phyloP scores from a whole-genome alignment of 2,888 invertebrate species.

The Hetaerina titia region DNA sequence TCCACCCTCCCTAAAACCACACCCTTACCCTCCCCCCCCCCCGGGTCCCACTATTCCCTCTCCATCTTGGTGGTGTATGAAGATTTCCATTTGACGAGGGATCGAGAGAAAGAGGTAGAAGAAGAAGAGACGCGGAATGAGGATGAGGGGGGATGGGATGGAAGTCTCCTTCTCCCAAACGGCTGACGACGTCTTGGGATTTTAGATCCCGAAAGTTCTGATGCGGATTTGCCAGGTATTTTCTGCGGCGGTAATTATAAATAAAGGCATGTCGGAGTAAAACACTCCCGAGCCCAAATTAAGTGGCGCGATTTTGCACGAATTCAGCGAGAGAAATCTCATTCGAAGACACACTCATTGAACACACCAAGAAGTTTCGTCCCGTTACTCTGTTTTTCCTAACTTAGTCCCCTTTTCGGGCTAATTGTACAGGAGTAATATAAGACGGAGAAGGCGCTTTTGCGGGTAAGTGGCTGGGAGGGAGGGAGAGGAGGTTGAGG shows the following conservation, averaged over 20 bases:
- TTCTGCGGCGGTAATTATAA: constrained; percentile 27
- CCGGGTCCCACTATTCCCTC: neutral
- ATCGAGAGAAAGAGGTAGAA: too few relatives aligned
- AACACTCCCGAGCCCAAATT: neutral
- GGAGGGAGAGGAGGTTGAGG: neutral
- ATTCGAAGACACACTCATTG: neutral
- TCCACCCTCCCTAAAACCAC: neutral
- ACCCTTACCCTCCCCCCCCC: neutral
- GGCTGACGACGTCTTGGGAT: neutral
- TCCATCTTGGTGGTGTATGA: too few relatives aligned
- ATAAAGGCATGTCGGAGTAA: neutral
- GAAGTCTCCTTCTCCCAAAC: neutral
- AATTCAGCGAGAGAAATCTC: neutral
- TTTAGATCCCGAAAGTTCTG: neutral
- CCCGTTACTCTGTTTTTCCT: constrained; percentile 14
- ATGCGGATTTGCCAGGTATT: neutral
- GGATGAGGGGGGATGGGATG: neutral
- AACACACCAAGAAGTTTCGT: constrained; percentile 1
- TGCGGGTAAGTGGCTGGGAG: neutral
- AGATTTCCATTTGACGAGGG: too few relatives aligned
- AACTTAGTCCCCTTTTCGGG: neutral
- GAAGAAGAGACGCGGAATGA: neutral
- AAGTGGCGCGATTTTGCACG: neutral
- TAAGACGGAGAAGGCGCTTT: neutral
- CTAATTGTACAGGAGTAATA: constrained; percentile 24